Conservation (phyloP, 2,113 vertebrate species). For the Nymphicus hollandicus region DNA sequence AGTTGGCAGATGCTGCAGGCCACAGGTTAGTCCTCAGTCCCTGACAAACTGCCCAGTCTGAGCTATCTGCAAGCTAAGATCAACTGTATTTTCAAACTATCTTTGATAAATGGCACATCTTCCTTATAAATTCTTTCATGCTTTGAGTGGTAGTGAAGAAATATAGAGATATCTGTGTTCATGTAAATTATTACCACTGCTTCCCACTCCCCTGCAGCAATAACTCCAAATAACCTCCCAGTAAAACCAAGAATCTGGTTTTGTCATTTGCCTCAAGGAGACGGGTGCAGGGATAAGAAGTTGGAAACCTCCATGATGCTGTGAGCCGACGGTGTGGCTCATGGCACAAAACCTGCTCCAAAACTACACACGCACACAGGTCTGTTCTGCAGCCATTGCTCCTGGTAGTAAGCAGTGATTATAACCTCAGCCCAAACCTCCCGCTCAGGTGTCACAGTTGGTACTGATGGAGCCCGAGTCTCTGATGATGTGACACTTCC, state of each 20-base stretch:
- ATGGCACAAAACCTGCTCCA: accelerated
- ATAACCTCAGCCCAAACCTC: background rate
- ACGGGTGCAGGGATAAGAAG: background rate
- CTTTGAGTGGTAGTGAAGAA: background rate
- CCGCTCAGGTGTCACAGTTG: accelerated
- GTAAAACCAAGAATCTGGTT: background rate
- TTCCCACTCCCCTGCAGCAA: background rate
- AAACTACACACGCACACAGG: background rate
- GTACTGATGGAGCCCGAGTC: background rate
- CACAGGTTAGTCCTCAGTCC: background rate
- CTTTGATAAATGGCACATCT: background rate
- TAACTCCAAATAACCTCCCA: background rate
- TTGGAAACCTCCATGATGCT: background rate
- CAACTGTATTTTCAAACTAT: background rate
- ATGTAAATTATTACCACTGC: background rate
- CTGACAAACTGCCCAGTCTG: background rate
- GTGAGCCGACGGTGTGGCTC: background rate
- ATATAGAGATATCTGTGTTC: background rate
- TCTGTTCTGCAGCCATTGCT: background rate
- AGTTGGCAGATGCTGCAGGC: background rate
- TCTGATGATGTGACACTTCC: background rate
- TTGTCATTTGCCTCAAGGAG: background rate
- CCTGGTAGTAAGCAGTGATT: background rate
- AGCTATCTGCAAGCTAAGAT: background rate
- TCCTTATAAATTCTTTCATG: background rate